These are phyloP conservation scores for Tribolium freemani DNA, from an alignment of 2,888 invertebrate genomes.

Conservation along the genomic window DNA sequence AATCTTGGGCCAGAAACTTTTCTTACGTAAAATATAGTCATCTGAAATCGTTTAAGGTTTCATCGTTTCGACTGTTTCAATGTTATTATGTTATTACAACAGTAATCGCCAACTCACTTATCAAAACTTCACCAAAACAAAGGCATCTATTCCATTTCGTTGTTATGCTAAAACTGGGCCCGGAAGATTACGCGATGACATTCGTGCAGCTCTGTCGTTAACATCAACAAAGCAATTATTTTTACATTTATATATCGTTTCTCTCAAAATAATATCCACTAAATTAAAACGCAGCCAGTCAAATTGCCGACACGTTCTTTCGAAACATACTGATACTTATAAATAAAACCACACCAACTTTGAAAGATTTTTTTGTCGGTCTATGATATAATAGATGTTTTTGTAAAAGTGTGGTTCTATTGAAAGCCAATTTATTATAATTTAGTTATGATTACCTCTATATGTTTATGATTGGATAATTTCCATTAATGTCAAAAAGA, in stretches of 20 bases:
- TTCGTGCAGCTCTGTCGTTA: slow-evolving; percentile 29
- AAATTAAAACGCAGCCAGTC: slow-evolving; percentile 12
- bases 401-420: no score
- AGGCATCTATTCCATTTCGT: slow-evolving; percentile 20
- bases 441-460: no score
- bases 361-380: no score
- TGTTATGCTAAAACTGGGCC: slow-evolving; percentile 31
- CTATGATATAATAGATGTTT: no score
- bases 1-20: slow-evolving; percentile 40
- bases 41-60: slow-evolving; percentile 41
- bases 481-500: no score
- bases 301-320: background rate
- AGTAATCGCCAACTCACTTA: slow-evolving; percentile 4
- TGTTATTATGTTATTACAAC: slow-evolving; percentile 27
- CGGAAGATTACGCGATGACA: slow-evolving; percentile 26
- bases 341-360: no score
- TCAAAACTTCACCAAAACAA: slow-evolving; percentile 25
- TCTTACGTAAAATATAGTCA: slow-evolving; percentile 38
- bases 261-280: slow-evolving; percentile 9
- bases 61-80: slow-evolving; percentile 22
- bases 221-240: slow-evolving; percentile 31
- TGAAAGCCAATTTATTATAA: no score
- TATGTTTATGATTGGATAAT: no score
- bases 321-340: no score
- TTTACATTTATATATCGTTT: slow-evolving; percentile 33